A percentile compares a stretch with the other conserved stretches of the same genome.
phyloP scores from a whole-genome alignment of 92 coral and sea anemone species.

The Porites divaricata region DNA sequence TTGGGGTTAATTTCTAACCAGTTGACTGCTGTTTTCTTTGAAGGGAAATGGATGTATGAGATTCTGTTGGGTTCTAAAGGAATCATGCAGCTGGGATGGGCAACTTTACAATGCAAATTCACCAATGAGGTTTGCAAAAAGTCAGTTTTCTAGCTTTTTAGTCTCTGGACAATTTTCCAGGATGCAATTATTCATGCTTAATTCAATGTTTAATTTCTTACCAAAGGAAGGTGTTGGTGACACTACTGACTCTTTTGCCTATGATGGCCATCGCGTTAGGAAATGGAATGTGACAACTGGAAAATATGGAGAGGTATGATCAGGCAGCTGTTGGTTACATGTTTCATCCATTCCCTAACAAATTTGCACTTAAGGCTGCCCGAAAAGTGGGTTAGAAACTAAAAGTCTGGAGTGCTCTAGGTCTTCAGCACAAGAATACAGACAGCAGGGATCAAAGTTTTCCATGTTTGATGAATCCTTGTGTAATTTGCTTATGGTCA shows the following conservation, averaged over 20 bases:
- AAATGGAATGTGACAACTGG: slow-evolving; percentile 97
- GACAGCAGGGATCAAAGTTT: too few relatives aligned
- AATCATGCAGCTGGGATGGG: slow-evolving; percentile 99
- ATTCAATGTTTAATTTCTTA: too few relatives aligned
- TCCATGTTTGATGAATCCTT: not conserved
- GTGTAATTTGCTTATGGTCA: too few relatives aligned
- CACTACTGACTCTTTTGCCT: slow-evolving; percentile 94
- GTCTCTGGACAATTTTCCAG: too few relatives aligned
- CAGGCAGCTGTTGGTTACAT: too few relatives aligned
- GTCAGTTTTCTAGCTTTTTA: too few relatives aligned
- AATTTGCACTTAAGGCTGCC: too few relatives aligned
- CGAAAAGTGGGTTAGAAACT: too few relatives aligned
- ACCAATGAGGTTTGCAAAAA: slow-evolving; percentile 86
- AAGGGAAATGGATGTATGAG: slow-evolving; percentile 99
- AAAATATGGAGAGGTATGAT: slow-evolving; percentile 93
- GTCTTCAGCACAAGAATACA: too few relatives aligned
- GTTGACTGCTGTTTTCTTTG: not conserved
- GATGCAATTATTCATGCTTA: too few relatives aligned
- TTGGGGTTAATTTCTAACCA: not conserved
- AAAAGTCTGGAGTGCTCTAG: too few relatives aligned
- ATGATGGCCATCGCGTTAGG: slow-evolving; percentile 97
- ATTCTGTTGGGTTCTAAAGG: slow-evolving; percentile 96
- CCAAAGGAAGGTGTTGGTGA: slow-evolving; percentile 97
- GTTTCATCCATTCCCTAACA: too few relatives aligned
- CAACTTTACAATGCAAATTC: slow-evolving; percentile 89